These are phyloP conservation scores for Halcyon leucocephala DNA, from an alignment of 2,797 vertebrate genomes.

Conservation along the genomic window DNA sequence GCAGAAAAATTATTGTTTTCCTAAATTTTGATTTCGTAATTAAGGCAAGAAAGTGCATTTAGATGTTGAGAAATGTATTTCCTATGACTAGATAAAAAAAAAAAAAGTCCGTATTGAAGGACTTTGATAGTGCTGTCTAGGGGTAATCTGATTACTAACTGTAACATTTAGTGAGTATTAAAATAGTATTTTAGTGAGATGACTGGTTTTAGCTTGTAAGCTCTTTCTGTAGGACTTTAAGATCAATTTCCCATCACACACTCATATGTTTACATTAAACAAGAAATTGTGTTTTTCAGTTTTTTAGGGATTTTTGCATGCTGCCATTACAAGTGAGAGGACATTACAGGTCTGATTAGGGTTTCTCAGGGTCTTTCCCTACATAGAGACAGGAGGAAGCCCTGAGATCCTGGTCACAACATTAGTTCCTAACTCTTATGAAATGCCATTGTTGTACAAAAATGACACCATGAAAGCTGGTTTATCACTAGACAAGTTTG, in stretches of 20 bases:
- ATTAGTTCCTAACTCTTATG: neutral
- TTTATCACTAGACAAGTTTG: neutral
- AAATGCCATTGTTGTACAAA: neutral
- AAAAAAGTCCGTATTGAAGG: neutral
- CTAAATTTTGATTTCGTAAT: neutral
- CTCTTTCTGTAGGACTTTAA: neutral
- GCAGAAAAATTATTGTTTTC: neutral
- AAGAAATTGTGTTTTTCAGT: neutral
- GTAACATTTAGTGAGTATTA: neutral
- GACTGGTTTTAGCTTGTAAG: neutral
- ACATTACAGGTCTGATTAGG: neutral
- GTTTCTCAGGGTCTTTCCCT: neutral
- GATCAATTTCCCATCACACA: neutral
- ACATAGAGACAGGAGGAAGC: neutral
- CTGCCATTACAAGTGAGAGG: neutral
- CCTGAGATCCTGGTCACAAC: neutral
- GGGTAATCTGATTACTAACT: neutral
- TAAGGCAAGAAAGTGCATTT: neutral
- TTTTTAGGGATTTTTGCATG: neutral
- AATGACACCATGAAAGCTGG: neutral
- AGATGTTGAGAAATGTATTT: neutral
- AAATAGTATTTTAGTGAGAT: neutral
- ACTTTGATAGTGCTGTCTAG: neutral
- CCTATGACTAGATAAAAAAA: neutral
- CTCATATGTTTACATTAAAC: neutral